These are phyloP conservation scores for Emydura subglobosa DNA, from an alignment of 2,113 vertebrate species.

Conservation along the genomic window DNA sequence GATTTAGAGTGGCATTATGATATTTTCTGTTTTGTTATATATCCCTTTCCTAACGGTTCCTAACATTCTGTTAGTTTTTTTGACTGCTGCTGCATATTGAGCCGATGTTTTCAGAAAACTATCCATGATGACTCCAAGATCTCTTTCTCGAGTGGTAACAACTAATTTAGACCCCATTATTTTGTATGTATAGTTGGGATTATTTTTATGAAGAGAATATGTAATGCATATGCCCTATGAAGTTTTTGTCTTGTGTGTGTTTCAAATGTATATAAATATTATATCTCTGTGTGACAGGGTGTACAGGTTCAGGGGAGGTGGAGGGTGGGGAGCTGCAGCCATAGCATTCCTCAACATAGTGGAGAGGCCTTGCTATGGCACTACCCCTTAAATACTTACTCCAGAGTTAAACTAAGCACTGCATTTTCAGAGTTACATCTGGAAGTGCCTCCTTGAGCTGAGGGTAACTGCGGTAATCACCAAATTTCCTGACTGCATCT, in stretches of 20 bases:
- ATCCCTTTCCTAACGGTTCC: no score
- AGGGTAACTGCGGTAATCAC: neutral
- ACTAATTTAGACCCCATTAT: no score
- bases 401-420: neutral
- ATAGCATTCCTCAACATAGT: neutral
- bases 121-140: no score
- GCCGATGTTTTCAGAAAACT: no score
- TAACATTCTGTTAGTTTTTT: no score
- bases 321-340: neutral
- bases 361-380: neutral
- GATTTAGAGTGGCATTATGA: no score
- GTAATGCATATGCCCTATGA: neutral
- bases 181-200: no score
- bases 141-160: no score
- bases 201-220: no score
- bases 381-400: fast-evolving
- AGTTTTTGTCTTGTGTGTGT: neutral
- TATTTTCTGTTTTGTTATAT: no score
- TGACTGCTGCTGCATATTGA: no score
- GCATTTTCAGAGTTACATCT: neutral
- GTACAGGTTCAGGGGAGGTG: neutral
- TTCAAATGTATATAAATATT: neutral
- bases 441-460: neutral
- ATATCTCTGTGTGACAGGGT: neutral
- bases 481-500: neutral